A percentile compares a stretch with the other conserved stretches of the same genome.
phyloP scores from a whole-genome alignment of 2,797 vertebrate species.

The Xenentodon cancila region DNA sequence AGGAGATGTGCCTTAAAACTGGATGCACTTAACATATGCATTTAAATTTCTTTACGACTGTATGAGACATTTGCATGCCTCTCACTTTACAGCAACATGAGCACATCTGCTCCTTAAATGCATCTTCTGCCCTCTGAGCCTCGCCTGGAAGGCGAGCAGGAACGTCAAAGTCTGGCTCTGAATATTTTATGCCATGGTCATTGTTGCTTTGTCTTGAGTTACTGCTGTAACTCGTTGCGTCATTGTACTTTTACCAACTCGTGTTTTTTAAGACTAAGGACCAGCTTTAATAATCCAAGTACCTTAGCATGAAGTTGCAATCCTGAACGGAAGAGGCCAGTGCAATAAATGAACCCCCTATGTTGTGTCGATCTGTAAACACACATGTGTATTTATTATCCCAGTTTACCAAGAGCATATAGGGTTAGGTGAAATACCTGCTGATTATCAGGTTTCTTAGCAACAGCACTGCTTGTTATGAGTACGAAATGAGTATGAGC shows the following conservation, averaged over 20 bases:
- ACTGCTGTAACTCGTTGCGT: background rate
- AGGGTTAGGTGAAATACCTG: too few species aligned
- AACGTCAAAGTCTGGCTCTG: conserved; percentile 5
- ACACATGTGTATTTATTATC: background rate
- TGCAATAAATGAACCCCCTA: background rate
- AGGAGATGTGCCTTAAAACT: conserved; percentile 25
- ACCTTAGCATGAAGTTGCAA: background rate
- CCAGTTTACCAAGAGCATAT: background rate
- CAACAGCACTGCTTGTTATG: background rate
- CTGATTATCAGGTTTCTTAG: background rate
- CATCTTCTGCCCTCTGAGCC: background rate
- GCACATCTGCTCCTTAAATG: conserved; percentile 7
- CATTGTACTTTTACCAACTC: conserved; percentile 1
- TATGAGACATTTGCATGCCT: conserved; percentile 10
- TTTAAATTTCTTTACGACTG: conserved; percentile 21
- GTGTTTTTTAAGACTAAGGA: background rate
- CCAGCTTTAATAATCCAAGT: background rate
- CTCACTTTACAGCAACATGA: conserved; percentile 17
- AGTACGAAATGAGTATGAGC: too few species aligned
- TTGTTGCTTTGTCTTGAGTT: background rate
- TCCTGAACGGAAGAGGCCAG: background rate
- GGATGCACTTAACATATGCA: conserved; percentile 13
- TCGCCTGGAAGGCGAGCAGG: conserved; percentile 3
- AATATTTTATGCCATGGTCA: background rate
- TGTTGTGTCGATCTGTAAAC: background rate